A percentile compares a stretch with the other conserved stretches of the same genome.
Conservation (phyloP, 2,888 invertebrate species). For the Drosophila nr. perissopoda region DNA sequence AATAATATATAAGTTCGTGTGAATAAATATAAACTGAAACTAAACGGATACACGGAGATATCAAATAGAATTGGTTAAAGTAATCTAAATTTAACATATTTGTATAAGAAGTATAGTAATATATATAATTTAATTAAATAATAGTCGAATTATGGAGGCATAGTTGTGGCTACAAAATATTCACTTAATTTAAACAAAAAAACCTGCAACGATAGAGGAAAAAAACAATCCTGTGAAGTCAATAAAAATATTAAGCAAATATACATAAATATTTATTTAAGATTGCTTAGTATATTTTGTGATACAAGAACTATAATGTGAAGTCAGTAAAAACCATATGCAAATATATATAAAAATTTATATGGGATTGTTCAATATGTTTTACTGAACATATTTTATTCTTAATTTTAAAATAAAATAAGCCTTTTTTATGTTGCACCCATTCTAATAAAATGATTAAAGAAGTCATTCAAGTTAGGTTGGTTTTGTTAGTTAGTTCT, state of each 20-base stretch:
- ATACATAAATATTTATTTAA: neutral
- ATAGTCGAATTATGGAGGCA: neutral
- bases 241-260: neutral
- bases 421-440: neutral
- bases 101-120: neutral
- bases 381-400: neutral
- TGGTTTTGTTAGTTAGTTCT: neutral
- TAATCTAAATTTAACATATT: neutral
- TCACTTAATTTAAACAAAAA: neutral
- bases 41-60: neutral
- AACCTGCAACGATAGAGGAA: neutral
- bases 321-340: neutral
- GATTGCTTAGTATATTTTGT: neutral
- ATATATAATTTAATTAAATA: too few species aligned
- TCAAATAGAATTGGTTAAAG: neutral
- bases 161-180: neutral
- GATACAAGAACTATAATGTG: neutral
- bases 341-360: neutral
- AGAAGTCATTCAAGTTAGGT: neutral
- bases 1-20: neutral
- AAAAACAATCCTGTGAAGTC: too few species aligned
- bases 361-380: too few species aligned
- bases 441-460: neutral
- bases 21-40: neutral
- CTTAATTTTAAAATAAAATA: neutral